A percentile compares a stretch with the other conserved stretches of the same genome.
These are phyloP conservation scores for Nasonia oneida DNA, from an alignment of 2,888 invertebrate species.

Conservation along the genomic window DNA sequence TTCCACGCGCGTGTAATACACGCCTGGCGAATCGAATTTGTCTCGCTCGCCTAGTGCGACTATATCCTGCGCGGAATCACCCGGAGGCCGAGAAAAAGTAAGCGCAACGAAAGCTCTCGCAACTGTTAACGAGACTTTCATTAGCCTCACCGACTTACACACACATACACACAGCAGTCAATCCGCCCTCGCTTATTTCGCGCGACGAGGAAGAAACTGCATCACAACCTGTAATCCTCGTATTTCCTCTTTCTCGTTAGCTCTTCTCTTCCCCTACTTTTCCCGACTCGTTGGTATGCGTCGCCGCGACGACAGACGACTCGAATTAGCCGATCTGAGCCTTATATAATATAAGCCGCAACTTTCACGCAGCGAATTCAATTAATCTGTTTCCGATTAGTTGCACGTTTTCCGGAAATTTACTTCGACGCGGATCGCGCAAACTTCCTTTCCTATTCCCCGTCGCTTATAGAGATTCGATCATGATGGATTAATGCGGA, in stretches of 20 bases:
- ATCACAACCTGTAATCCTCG: neutral
- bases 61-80: no score
- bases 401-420: slow-evolving; percentile 31
- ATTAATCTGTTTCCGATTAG: slow-evolving; percentile 43
- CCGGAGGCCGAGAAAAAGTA: no score
- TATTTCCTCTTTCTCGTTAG: slow-evolving; percentile 2
- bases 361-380: slow-evolving; percentile 31
- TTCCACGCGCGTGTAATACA: no score
- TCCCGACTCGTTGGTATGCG: slow-evolving; percentile 20
- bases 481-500: slow-evolving; percentile 12
- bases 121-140: no score
- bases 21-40: no score
- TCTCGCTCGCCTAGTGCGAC: no score
- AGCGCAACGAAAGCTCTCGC: no score
- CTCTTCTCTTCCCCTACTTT: neutral
- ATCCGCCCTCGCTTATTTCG: neutral
- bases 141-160: no score
- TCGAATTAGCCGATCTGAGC: neutral
- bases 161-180: no score
- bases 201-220: neutral
- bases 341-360: neutral
- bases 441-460: no score
- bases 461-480: neutral
- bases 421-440: neutral
- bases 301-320: neutral